Evolutionary conservation across 2,797 vertebrate species (phyloP), one percentile per base, ranked within the genome.

Genomic region (Gadopsis bispinosus): DNA sequence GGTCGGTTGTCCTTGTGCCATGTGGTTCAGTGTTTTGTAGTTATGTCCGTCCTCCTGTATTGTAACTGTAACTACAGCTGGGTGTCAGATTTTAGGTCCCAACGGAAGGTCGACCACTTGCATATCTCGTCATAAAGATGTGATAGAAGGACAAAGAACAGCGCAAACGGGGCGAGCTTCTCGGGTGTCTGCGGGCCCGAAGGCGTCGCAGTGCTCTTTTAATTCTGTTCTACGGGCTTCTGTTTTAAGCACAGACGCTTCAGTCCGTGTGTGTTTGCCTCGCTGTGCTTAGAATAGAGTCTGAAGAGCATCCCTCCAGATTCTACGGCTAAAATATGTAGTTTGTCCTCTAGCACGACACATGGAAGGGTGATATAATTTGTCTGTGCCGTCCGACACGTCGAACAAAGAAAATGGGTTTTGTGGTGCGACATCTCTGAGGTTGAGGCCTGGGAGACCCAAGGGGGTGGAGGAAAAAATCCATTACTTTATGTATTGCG

Each of bases 1-100:
- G 17, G 53, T 41, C 68, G 31, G 33, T 41, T 35, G 61, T 69
- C 33, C 69, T 79, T 67, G 55, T 59, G 50, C 37, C 31, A 13
- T 22, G 45, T 78, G 48, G 64, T 56, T 43, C 47, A 26, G 17
- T 16, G 14, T 55, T 2, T 13, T 47, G 50, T 26, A 10, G 19
- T 45, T 37, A 26, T 65, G n/a, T 20, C 45, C 20, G 43, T 33
- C 29, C 8, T 10, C 29, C 64, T 54, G 1, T 43, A 4, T 26
- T 26, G 26, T 26, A 26, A 26, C 26, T 26, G 26, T 26, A 26
- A 26, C 26, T 26, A 26, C 26, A 26, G 26, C 26, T 26, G 26
- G 26, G 26, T 54, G 35, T 45, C 12, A 43, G 26, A 58, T 43
- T 77, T 43, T 31, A 43, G 11, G 37, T 37, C 39, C 26, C 13